Evolutionary conservation across 2,797 vertebrate genomes (phyloP).

Genomic region (Artibeus lituratus): DNA sequence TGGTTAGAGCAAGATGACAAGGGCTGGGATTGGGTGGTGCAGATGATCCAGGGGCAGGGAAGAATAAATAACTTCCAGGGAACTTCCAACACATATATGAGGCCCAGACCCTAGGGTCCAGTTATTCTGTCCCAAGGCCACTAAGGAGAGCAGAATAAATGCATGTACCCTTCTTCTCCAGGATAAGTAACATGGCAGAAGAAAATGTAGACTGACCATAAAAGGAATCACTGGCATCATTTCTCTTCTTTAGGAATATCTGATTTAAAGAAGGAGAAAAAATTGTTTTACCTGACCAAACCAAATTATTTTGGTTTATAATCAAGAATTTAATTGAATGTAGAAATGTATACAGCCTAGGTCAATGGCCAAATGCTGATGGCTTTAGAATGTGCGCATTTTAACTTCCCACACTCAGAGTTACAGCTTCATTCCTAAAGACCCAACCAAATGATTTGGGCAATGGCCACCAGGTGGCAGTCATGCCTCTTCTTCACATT

Average conservation of each 20-base stretch:
- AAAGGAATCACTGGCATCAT: background rate
- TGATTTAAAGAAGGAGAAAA: background rate
- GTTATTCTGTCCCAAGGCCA: background rate
- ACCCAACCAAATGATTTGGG: background rate
- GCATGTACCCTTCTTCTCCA: background rate
- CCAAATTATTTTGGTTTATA: background rate
- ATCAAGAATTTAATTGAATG: background rate
- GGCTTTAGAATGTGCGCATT: background rate
- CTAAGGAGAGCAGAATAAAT: background rate
- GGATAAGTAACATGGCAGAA: background rate
- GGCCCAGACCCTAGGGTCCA: background rate
- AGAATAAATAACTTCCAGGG: background rate
- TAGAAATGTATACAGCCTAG: background rate
- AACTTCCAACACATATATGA: background rate
- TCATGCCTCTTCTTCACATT: background rate
- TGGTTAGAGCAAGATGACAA: background rate
- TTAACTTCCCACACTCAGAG: rapidly evolving
- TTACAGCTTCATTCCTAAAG: background rate
- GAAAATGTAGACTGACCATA: background rate
- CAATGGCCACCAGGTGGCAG: slow-evolving; percentile 43
- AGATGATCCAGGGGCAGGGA: background rate
- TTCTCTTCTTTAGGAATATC: background rate
- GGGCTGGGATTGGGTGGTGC: background rate
- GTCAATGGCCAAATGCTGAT: background rate
- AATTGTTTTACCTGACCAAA: background rate